Percentiles rank a stretch among this genome's conserved stretches.
phyloP scores from a whole-genome alignment of 92 coral and sea anemone species.

The Porites cylindrica region DNA sequence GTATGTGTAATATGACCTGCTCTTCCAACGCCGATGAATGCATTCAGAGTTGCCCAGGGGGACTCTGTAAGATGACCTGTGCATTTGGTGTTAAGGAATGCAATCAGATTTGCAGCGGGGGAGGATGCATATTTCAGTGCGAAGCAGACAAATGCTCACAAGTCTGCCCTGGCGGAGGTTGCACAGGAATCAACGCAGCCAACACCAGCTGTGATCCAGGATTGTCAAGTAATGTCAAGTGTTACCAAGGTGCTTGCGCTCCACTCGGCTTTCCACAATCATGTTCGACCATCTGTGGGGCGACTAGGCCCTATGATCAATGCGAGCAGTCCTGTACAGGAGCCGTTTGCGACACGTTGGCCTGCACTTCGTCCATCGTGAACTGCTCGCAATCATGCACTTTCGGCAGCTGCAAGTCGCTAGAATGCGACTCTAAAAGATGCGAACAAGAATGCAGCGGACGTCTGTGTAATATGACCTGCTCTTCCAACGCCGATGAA shows the following conservation, averaged over 20 bases:
- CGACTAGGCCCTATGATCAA: too few relatives aligned
- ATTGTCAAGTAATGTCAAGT: too few relatives aligned
- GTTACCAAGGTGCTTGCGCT: too few relatives aligned
- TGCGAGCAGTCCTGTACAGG: too few relatives aligned
- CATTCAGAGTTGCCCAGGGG: slow-evolving; percentile 15
- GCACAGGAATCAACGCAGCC: not conserved
- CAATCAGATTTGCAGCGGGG: slow-evolving; percentile 42
- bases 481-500: slow-evolving; percentile 35
- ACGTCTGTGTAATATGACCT: slow-evolving; percentile 6
- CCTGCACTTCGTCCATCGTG: slow-evolving; percentile 35
- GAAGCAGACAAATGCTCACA: slow-evolving; percentile 41
- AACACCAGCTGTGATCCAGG: too few relatives aligned
- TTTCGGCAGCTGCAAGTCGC: slow-evolving; percentile 27
- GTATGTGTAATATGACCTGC: not conserved
- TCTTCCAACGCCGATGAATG: not conserved
- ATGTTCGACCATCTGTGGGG: too few relatives aligned
- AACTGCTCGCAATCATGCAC: slow-evolving; percentile 30
- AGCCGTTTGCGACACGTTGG: slow-evolving; percentile 1
- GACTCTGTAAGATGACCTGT: slow-evolving; percentile 40
- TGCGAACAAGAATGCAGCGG: slow-evolving; percentile 43
- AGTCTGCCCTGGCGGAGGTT: slow-evolving; percentile 30
- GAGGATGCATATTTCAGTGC: slow-evolving; percentile 39
- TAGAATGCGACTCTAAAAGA: slow-evolving; percentile 30
- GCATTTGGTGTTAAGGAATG: too few relatives aligned
- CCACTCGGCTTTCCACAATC: too few relatives aligned